phyloP scores from a whole-genome alignment of 2,888 invertebrate species.

The Tillus elongatus region DNA sequence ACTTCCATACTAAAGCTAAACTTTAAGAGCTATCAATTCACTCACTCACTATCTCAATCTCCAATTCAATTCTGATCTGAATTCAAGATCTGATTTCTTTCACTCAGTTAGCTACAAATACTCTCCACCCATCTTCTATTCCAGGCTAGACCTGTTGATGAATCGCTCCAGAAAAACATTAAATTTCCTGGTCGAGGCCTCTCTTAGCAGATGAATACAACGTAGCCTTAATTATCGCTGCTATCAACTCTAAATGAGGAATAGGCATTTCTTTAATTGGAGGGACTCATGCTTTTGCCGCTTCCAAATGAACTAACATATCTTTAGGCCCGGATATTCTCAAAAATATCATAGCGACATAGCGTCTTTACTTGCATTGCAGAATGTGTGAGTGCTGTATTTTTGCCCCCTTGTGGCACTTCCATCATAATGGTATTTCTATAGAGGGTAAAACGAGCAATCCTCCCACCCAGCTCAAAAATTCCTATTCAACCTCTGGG shows the following conservation, averaged over 20 bases:
- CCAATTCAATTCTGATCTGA: no score
- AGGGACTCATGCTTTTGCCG: constrained; percentile 24
- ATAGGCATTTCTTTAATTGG: constrained; percentile 24
- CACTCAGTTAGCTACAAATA: constrained; percentile 26
- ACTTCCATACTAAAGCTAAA: no score
- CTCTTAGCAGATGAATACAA: constrained; percentile 15
- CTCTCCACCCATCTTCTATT: constrained; percentile 23
- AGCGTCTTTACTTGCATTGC: constrained; percentile 24
- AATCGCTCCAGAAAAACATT: constrained; percentile 26
- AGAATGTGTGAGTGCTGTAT: constrained; percentile 24
- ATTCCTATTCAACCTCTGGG: no score
- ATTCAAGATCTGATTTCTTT: constrained; percentile 25
- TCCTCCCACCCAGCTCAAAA: no score
- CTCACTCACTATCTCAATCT: no score
- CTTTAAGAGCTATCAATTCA: no score
- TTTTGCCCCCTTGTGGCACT: constrained; percentile 10
- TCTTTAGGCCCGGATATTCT: constrained; percentile 15
- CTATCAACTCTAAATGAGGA: constrained; percentile 28
- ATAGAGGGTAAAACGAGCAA: no score
- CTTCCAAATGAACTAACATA: constrained; percentile 20
- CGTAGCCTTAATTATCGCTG: constrained; percentile 23
- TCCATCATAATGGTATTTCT: no score
- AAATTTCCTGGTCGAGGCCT: constrained; percentile 12
- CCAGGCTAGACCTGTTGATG: constrained; percentile 25
- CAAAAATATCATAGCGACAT: constrained; percentile 26